Conservation (phyloP, 2,113 vertebrate species). For the Channa argus region DNA sequence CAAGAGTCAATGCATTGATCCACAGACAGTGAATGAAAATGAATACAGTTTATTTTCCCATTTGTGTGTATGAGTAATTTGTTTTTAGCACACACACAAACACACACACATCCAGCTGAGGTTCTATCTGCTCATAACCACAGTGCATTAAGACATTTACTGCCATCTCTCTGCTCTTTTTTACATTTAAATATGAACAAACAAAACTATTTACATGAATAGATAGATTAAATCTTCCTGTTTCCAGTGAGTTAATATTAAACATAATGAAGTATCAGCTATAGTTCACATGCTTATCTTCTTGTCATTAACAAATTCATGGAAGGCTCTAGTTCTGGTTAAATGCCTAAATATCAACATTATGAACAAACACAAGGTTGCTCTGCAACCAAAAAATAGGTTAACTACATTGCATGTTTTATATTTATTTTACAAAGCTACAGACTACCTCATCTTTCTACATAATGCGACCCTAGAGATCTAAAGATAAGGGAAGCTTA, state of each 20-base stretch:
- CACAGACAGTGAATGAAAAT: constrained; percentile 60
- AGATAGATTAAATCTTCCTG: constrained; percentile 83
- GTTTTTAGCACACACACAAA: constrained; percentile 13
- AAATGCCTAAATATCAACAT: constrained; percentile 86
- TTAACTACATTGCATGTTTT: constrained; percentile 81
- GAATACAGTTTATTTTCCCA: constrained; percentile 43
- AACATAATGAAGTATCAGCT: constrained; percentile 64
- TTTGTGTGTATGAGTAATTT: constrained; percentile 26
- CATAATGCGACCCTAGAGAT: constrained; percentile 19
- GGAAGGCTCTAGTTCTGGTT: constrained; percentile 83
- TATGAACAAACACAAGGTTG: constrained; percentile 82
- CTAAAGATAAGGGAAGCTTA: constrained; percentile 23
- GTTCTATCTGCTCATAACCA: constrained; percentile 48
- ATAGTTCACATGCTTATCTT: constrained; percentile 84
- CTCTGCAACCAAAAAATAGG: constrained; percentile 91
- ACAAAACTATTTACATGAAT: constrained; percentile 80
- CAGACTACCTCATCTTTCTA: constrained; percentile 40
- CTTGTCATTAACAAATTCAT: constrained; percentile 79
- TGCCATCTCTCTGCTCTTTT: constrained; percentile 38
- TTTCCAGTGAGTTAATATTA: constrained; percentile 88
- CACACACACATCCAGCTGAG: constrained; percentile 54
- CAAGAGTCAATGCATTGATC: constrained; percentile 62
- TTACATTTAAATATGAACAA: constrained; percentile 84
- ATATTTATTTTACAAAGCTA: constrained; percentile 75
- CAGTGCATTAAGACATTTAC: constrained; percentile 67